Base-by-base conservation (phyloP, 1,140 invertebrate genomes). In the Trichogramma pretiosum region DNA sequence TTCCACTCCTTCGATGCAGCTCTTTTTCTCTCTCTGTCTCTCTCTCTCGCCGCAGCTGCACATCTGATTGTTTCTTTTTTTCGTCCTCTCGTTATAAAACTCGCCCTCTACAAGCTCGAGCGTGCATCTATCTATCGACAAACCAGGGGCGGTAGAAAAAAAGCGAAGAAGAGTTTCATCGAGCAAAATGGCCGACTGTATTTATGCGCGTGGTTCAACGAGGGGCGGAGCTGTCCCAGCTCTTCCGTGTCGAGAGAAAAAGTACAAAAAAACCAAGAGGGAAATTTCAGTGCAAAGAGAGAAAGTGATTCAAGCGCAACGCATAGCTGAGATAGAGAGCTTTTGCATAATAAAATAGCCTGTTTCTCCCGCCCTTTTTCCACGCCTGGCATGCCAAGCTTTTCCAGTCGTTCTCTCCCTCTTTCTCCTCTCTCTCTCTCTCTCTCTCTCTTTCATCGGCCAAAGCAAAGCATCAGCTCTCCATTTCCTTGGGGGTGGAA, bases 271-370 rank as follows among this genome's bases (percentile, higher is more conserved):
- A 37, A 16, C 9, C 19, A 23, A 46, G 17, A 28, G 24, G 5
- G 24, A 28, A 11, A 5, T 28, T 28, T 5, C 24, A 28, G 24
- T 28, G n/a, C n/a, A n/a, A n/a, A 35, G 30, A 33, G 1, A 46
- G 11, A 19, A 18, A 28, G 11, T 8, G 17, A 36, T 23, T 22
- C 42, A 35, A 11, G 33, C 28, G 38, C 52, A 46, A 24, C 42
- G 62, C 60, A 62, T 65, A 68, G 62, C 67, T 65, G 63, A 64
- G 61, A 63, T 62, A 28, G 40, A 70, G 65, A 69, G 68, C 67
- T 70, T 72, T 70, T 70, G 69, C 69, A 72, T 72, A 72, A 70
- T 72, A 72, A 70, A 70, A 70, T 65, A 69, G 62, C 59, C 67
- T 61, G 61, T 60, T 59, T 54, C n/a, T n/a, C 52, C 42, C 38